Conservation (phyloP, 1,140 invertebrate species). For the Phthorimaea operculella region DNA sequence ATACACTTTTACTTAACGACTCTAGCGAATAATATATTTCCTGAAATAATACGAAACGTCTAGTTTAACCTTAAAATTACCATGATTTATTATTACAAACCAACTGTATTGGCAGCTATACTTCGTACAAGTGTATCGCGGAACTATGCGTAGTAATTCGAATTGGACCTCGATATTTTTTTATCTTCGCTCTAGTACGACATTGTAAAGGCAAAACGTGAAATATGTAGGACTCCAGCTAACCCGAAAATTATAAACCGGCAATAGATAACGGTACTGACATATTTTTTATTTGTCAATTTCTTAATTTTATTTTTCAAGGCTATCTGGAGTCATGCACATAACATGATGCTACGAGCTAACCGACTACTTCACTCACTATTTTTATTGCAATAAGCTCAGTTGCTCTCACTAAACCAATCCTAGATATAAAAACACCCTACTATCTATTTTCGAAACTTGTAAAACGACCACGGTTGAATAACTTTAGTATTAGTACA, state of each 20-base stretch:
- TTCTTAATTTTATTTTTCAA: too few species aligned
- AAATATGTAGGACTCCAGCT: too few species aligned
- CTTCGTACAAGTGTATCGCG: conserved; percentile 31
- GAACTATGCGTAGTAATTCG: conserved; percentile 40
- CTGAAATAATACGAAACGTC: conserved; percentile 56
- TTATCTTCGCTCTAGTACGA: conserved; percentile 54
- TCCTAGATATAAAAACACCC: too few species aligned
- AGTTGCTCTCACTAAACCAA: neutral
- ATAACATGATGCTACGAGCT: conserved; percentile 1
- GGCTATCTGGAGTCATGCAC: too few species aligned
- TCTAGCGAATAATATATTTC: conserved; percentile 63
- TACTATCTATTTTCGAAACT: too few species aligned
- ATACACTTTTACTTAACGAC: conserved; percentile 60
- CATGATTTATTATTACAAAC: conserved; percentile 62
- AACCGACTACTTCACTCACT: neutral
- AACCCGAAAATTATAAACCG: too few species aligned
- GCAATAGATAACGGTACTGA: too few species aligned
- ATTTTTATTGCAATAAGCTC: neutral
- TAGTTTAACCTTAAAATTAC: conserved; percentile 57
- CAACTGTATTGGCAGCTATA: conserved; percentile 45
- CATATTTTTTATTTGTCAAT: too few species aligned
- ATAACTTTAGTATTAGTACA: too few species aligned
- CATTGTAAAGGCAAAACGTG: conserved; percentile 27
- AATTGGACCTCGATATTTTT: conserved; percentile 64
- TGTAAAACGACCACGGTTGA: too few species aligned